A percentile compares a stretch with the other conserved stretches of the same genome.
These are phyloP conservation scores for Euura saliciscinereae DNA, from an alignment of 1,140 invertebrate species.

Conservation along the genomic window DNA sequence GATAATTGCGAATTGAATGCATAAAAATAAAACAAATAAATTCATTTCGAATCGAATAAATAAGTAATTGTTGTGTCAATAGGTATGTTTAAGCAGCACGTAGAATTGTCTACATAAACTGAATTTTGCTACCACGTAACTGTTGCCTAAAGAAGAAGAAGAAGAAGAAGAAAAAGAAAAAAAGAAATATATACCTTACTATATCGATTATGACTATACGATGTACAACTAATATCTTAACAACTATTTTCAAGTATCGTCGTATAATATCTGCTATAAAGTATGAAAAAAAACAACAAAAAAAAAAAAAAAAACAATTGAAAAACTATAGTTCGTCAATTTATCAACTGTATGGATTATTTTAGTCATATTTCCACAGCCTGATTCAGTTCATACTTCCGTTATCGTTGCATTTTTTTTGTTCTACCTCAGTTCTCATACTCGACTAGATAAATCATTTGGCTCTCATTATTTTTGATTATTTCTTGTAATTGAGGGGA, in stretches of 20 bases:
- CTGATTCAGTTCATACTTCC: too few species aligned
- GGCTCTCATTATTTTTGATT: too few species aligned
- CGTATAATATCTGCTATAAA: background rate
- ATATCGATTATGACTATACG: background rate
- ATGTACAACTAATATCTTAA: background rate
- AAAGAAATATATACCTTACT: background rate
- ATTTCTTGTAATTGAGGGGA: too few species aligned
- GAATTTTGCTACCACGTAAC: slow-evolving; percentile 7
- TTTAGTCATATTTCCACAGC: too few species aligned
- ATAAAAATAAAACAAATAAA: background rate
- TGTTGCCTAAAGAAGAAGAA: background rate
- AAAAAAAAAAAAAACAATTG: too few species aligned
- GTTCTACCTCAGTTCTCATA: too few species aligned
- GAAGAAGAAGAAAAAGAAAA: too few species aligned
- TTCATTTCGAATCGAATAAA: background rate
- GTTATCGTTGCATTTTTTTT: too few species aligned
- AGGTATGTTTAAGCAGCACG: slow-evolving; percentile 3
- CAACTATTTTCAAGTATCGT: background rate
- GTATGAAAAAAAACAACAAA: background rate
- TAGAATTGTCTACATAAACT: slow-evolving; percentile 1
- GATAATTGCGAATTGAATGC: too few species aligned
- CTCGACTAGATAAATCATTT: too few species aligned
- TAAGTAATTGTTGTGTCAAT: background rate
- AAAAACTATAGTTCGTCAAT: too few species aligned
- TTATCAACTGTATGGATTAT: too few species aligned